phyloP scores from a whole-genome alignment of 1,140 invertebrate species.

The Liolophura sinensis region DNA sequence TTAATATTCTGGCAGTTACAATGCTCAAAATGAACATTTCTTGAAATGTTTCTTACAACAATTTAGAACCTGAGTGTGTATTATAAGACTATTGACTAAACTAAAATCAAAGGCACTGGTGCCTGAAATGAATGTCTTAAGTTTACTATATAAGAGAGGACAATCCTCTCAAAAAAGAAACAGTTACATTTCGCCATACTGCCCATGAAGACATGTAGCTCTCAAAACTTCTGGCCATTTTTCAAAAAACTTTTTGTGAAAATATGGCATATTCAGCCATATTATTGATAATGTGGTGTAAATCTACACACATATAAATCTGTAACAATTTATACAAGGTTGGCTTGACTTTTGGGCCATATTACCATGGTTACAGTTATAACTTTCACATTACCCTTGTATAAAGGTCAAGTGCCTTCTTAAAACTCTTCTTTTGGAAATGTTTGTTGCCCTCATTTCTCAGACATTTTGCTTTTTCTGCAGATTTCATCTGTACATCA shows the following conservation, averaged over 20 bases:
- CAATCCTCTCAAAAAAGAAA: too few species aligned
- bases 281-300: neutral
- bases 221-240: too few species aligned
- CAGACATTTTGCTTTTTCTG: conserved; percentile 65
- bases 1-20: neutral
- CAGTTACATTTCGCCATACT: too few species aligned
- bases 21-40: neutral
- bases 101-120: too few species aligned
- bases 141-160: too few species aligned
- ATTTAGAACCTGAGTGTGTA: too few species aligned
- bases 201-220: too few species aligned
- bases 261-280: too few species aligned
- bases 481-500: conserved; percentile 63
- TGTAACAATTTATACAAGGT: neutral
- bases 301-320: neutral
- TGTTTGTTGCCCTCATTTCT: conserved; percentile 78
- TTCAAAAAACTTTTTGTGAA: too few species aligned
- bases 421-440: conserved; percentile 75
- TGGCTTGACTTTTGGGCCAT: too few species aligned
- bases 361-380: neutral
- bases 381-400: conserved; percentile 61
- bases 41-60: neutral
- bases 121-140: too few species aligned
- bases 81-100: too few species aligned
- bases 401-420: conserved; percentile 72